Percentiles rank a stretch among this genome's conserved stretches.
Evolutionary conservation across 37 sponge, comb jelly and placozoan genomes (phyloP).

Genomic region (Oopsacas minuta): DNA sequence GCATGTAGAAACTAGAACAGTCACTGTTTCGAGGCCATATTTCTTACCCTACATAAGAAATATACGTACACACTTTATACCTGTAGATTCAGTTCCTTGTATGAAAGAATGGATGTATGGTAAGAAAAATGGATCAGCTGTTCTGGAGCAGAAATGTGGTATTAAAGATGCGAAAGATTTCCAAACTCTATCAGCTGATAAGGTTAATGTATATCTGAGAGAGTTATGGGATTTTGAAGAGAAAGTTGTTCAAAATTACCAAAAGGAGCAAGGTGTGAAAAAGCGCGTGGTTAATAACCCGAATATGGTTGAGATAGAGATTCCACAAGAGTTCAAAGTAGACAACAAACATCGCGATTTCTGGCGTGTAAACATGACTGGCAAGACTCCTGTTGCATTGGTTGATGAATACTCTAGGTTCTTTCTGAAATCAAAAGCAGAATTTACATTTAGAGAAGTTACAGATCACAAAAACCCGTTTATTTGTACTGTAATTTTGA

Average conservation of each 20-base stretch:
- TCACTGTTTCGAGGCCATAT: conserved; percentile 41
- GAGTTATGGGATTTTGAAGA: neutral
- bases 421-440: conserved; percentile 19
- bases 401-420: conserved; percentile 31
- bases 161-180: neutral
- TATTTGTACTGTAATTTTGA: conserved; percentile 21
- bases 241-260: neutral
- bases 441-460: conserved; percentile 13
- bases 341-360: neutral
- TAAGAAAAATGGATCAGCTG: neutral
- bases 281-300: neutral
- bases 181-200: neutral
- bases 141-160: neutral
- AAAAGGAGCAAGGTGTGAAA: neutral
- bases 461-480: conserved; percentile 4
- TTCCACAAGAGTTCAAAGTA: neutral
- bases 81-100: conserved; percentile 36
- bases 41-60: conserved; percentile 8
- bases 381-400: conserved; percentile 27
- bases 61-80: conserved; percentile 31
- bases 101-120: conserved; percentile 34
- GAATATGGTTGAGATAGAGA: neutral
- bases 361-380: conserved; percentile 33
- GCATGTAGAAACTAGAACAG: conserved; percentile 31
- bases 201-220: neutral